Evolutionary conservation across 2,797 vertebrate genomes (phyloP).

Genomic region (Masticophis lateralis): DNA sequence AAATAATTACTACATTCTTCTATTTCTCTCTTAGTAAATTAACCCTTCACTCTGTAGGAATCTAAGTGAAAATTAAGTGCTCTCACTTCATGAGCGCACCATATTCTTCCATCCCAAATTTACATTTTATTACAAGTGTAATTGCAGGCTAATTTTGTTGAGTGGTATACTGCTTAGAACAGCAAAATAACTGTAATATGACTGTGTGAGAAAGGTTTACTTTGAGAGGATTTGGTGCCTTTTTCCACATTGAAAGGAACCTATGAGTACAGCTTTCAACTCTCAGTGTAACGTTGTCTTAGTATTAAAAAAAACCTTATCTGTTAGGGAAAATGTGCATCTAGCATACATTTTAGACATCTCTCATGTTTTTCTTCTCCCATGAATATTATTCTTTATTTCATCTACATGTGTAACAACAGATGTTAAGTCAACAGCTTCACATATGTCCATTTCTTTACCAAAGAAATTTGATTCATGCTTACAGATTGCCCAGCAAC

Average conservation of each 20-base stretch:
- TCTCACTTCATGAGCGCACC: constrained; percentile 63
- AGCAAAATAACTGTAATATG: constrained; percentile 71
- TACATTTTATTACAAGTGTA: constrained; percentile 75
- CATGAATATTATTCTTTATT: neutral
- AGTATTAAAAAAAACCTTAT: neutral
- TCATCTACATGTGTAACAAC: neutral
- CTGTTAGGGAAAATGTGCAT: neutral
- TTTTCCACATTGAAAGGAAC: constrained; percentile 68
- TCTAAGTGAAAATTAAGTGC: constrained; percentile 66
- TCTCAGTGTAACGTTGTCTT: neutral
- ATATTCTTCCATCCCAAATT: constrained; percentile 70
- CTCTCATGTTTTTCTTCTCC: neutral
- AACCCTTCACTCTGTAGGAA: constrained; percentile 70
- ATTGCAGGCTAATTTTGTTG: constrained; percentile 75
- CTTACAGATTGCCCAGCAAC: neutral
- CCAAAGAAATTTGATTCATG: neutral
- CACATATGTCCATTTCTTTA: neutral
- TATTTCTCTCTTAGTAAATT: constrained; percentile 66
- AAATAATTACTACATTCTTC: constrained; percentile 66
- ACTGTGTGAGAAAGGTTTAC: constrained; percentile 59
- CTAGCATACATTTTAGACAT: neutral
- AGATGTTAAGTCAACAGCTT: neutral
- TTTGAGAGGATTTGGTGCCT: constrained; percentile 65
- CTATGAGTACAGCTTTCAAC: constrained; percentile 50
- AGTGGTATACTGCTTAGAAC: constrained; percentile 69